Conservation (phyloP, 2,113 vertebrate species). For the Tachysurus fulvidraco region DNA sequence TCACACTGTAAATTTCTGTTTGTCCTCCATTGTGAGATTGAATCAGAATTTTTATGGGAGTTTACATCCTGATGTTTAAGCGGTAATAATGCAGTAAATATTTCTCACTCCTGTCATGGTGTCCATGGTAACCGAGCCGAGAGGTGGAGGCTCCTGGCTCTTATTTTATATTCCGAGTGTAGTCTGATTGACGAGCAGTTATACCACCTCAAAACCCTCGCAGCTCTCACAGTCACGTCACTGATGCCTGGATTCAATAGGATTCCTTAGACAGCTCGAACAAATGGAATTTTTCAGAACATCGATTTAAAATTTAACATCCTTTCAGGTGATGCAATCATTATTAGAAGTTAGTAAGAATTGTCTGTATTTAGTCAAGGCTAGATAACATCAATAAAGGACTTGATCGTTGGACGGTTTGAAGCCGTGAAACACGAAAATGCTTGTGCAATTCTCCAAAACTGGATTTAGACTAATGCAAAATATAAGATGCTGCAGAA, state of each 20-base stretch:
- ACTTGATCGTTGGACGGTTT: background rate
- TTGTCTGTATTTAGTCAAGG: background rate
- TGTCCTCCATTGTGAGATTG: slow-evolving; percentile 11
- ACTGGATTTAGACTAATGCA: background rate
- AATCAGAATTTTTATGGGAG: slow-evolving; percentile 16
- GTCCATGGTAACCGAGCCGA: slow-evolving; percentile 66
- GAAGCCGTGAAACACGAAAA: background rate
- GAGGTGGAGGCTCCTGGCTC: slow-evolving; percentile 49
- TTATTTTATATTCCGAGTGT: slow-evolving; percentile 8
- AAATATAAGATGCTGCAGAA: slow-evolving; percentile 7
- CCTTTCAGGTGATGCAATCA: background rate
- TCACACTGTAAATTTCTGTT: background rate
- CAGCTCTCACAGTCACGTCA: background rate
- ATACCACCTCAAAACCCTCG: background rate
- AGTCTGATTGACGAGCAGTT: slow-evolving; percentile 15
- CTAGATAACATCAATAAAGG: background rate
- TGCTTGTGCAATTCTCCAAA: background rate
- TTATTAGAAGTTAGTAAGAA: background rate
- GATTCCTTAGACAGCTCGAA: background rate
- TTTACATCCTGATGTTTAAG: slow-evolving; percentile 11
- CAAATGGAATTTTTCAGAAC: background rate
- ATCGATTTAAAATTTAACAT: background rate
- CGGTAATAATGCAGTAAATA: background rate
- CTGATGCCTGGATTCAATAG: background rate
- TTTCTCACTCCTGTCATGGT: slow-evolving; percentile 53